Percentiles rank a stretch among this genome's conserved stretches.
These are phyloP conservation scores for Diploptera punctata DNA, from an alignment of 2,888 invertebrate genomes.

Conservation along the genomic window DNA sequence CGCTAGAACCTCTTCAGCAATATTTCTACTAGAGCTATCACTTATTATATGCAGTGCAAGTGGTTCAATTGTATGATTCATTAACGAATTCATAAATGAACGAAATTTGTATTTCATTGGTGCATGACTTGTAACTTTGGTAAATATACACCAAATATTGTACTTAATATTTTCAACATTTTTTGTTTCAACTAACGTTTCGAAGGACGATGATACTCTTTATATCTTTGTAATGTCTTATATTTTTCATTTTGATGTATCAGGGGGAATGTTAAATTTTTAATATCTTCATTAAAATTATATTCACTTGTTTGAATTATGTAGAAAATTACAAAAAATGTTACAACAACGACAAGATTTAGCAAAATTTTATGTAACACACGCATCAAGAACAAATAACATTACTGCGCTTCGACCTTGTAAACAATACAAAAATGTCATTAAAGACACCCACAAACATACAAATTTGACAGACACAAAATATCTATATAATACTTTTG, in stretches of 20 bases:
- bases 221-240: no score
- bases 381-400: slow-evolving; percentile 51
- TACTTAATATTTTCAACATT: slow-evolving; percentile 47
- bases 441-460: no score
- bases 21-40: slow-evolving; percentile 63
- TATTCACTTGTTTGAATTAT: slow-evolving; percentile 49
- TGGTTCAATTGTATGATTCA: slow-evolving; percentile 58
- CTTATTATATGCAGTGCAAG: slow-evolving; percentile 67
- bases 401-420: no score
- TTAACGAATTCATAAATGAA: slow-evolving; percentile 59
- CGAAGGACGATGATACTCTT: no score
- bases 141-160: slow-evolving; percentile 66
- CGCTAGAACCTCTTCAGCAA: slow-evolving; percentile 60
- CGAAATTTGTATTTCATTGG: slow-evolving; percentile 61
- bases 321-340: slow-evolving; percentile 51
- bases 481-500: no score
- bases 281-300: slow-evolving; percentile 40
- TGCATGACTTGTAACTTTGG: slow-evolving; percentile 61
- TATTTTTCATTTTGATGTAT: slow-evolving; percentile 34
- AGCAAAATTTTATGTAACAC: slow-evolving; percentile 52
- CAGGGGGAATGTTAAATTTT: slow-evolving; percentile 24
- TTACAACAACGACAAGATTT: slow-evolving; percentile 45
- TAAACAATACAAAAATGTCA: no score
- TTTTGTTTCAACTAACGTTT: not conserved
- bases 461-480: no score